These are phyloP conservation scores for Cetonia aurata DNA, from an alignment of 2,888 invertebrate species.

Conservation along the genomic window DNA sequence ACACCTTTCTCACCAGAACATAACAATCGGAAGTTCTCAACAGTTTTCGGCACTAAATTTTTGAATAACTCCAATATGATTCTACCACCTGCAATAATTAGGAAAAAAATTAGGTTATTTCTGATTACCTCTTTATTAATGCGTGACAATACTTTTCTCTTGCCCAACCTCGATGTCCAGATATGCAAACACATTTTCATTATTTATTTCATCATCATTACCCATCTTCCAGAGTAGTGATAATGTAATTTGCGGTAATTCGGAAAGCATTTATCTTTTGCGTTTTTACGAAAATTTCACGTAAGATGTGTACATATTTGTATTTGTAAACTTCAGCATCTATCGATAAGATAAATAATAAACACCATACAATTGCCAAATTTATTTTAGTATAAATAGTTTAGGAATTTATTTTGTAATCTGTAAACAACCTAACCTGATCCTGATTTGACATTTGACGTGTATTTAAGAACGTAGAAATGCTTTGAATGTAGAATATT, in stretches of 20 bases:
- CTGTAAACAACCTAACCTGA: too few species aligned
- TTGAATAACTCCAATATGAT: constrained; percentile 88
- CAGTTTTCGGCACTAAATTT: constrained; percentile 87
- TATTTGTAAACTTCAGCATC: constrained; percentile 1
- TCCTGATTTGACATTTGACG: too few species aligned
- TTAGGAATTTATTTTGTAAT: not conserved
- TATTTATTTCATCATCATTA: constrained; percentile 28
- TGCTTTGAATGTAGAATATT: too few species aligned
- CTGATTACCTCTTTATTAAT: constrained; percentile 1
- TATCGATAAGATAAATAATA: constrained; percentile 23
- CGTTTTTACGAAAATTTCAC: constrained; percentile 1
- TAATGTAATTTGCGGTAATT: not conserved
- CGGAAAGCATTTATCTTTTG: constrained; percentile 1
- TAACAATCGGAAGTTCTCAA: constrained; percentile 91
- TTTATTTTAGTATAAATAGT: constrained; percentile 6
- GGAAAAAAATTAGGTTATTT: too few species aligned
- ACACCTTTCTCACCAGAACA: constrained; percentile 92
- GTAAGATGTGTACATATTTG: constrained; percentile 9
- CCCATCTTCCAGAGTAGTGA: constrained; percentile 27
- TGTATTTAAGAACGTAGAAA: too few species aligned
- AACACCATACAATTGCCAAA: not conserved
- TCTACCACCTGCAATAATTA: constrained; percentile 76
- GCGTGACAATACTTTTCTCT: constrained; percentile 71
- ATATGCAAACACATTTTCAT: constrained; percentile 71
- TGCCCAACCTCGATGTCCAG: constrained; percentile 78